A percentile compares a stretch with the other conserved stretches of the same genome.
These are phyloP conservation scores for Bembecia ichneumoniformis DNA, from an alignment of 2,888 invertebrate genomes.

Conservation along the genomic window DNA sequence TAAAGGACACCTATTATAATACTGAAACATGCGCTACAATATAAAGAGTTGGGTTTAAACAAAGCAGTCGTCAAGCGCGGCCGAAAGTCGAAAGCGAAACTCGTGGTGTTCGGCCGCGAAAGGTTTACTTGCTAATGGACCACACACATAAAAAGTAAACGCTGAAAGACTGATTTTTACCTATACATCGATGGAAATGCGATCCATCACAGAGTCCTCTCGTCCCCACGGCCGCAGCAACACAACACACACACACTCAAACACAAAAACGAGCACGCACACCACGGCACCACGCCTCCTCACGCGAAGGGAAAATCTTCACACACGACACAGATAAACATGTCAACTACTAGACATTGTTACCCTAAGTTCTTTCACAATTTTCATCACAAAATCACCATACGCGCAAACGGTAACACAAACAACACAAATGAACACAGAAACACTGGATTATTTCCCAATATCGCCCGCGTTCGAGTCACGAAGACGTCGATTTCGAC, in stretches of 20 bases:
- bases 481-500: constrained; percentile 61
- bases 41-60: constrained; percentile 32
- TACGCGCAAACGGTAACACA: constrained; percentile 60
- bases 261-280: constrained; percentile 27
- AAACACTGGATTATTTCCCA: constrained; percentile 61
- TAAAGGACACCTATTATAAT: constrained; percentile 33
- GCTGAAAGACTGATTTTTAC: constrained; percentile 44
- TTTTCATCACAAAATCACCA: constrained; percentile 62
- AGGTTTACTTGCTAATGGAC: constrained; percentile 29
- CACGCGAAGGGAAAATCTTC: constrained; percentile 73
- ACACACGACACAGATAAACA: constrained; percentile 73
- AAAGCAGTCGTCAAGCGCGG: constrained; percentile 31
- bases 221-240: constrained; percentile 44
- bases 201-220: constrained; percentile 68
- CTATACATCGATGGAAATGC: constrained; percentile 68
- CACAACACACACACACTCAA: constrained; percentile 18
- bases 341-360: constrained; percentile 72
- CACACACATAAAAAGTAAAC: constrained; percentile 7
- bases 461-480: constrained; percentile 67
- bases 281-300: constrained; percentile 63
- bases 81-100: constrained; percentile 17
- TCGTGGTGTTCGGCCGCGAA: constrained; percentile 18
- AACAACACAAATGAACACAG: constrained; percentile 54
- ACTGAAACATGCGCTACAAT: constrained; percentile 33
- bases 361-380: constrained; percentile 67